A percentile compares a stretch with the other conserved stretches of the same genome.
These are phyloP conservation scores for Conus canariensis DNA, from an alignment of 2,888 invertebrate species.

Conservation along the genomic window DNA sequence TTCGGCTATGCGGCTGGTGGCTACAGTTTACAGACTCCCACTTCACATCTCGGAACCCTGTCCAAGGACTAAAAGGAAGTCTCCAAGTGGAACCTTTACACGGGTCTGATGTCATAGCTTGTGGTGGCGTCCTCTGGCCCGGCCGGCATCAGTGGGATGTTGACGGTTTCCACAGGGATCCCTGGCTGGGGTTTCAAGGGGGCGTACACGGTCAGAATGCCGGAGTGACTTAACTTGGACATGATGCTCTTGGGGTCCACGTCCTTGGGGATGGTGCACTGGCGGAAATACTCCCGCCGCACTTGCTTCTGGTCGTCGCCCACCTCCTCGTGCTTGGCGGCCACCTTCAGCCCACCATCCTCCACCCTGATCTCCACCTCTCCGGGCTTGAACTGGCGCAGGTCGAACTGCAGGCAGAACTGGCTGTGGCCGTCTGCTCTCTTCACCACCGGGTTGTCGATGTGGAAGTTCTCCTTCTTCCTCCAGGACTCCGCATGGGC, in stretches of 20 bases:
- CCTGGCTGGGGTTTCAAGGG: constrained; percentile 84
- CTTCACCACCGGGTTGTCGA: constrained; percentile 68
- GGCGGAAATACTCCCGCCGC: constrained; percentile 98
- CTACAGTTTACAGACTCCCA: too few species aligned
- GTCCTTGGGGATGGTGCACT: constrained; percentile 96
- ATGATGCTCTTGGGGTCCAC: constrained; percentile 97
- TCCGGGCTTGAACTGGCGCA: constrained; percentile 96
- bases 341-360: constrained; percentile 94
- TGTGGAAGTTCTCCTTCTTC: constrained; percentile 62
- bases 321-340: constrained; percentile 96
- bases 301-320: constrained; percentile 94
- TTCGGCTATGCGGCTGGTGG: background rate
- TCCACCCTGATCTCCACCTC: constrained; percentile 99
- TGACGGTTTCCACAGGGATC: too few species aligned
- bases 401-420: constrained; percentile 96
- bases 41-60: too few species aligned
- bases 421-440: constrained; percentile 88
- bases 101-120: constrained; percentile 79
- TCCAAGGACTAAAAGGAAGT: background rate
- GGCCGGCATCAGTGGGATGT: constrained; percentile 75
- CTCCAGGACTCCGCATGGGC: constrained; percentile 36
- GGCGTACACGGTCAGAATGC: constrained; percentile 97
- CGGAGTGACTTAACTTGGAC: constrained; percentile 96
- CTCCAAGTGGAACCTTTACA: background rate
- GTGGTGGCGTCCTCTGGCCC: constrained; percentile 88